Evolutionary conservation across 1,140 invertebrate species (phyloP).

Genomic region (Aphidius gifuensis): DNA sequence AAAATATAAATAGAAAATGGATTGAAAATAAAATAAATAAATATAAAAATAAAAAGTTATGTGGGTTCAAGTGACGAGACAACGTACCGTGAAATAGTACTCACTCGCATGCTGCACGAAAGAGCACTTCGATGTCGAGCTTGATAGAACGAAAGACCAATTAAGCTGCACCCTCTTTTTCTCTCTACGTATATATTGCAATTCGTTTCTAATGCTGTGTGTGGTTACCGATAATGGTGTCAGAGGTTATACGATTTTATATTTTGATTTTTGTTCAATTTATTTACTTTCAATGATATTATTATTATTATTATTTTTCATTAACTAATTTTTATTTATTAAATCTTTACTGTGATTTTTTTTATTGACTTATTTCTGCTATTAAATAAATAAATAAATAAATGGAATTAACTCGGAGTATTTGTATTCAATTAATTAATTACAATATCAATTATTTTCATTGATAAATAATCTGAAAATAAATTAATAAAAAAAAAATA

Average conservation of each 20-base stretch:
- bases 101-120: conserved; percentile 20
- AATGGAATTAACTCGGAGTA: no score
- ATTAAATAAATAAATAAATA: no score
- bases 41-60: background rate
- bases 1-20: background rate
- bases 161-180: conserved; percentile 14
- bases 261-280: background rate
- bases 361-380: no score
- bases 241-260: background rate
- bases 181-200: background rate
- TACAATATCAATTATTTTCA: no score
- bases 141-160: conserved; percentile 23
- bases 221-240: conserved; percentile 1
- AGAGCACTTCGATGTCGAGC: conserved; percentile 19
- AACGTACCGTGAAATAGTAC: conserved; percentile 24
- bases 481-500: no score
- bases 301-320: no score
- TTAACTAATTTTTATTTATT: no score
- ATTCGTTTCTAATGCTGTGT: conserved; percentile 4
- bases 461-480: no score
- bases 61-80: conserved; percentile 16
- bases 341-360: no score
- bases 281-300: no score
- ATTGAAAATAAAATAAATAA: background rate
- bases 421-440: no score